Percentiles rank a stretch among this genome's conserved stretches.
Evolutionary conservation across 2,888 invertebrate genomes (phyloP).

Genomic region (Mechanitis mazaeus): DNA sequence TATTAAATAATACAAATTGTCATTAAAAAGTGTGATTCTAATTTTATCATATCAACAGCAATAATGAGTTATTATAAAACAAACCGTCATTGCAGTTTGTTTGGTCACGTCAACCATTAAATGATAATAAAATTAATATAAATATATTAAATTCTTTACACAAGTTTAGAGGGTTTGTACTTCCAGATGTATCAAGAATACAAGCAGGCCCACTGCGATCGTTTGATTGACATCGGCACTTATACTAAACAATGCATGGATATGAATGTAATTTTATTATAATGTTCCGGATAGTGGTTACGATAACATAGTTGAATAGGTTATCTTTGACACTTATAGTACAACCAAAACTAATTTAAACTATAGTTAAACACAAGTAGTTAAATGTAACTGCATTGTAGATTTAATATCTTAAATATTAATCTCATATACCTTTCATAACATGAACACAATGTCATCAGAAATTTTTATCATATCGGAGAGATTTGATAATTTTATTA

Average conservation of each 20-base stretch:
- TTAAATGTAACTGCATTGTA: background rate
- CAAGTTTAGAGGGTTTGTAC: slow-evolving; percentile 20
- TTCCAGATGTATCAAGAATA: slow-evolving; percentile 65
- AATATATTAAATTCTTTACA: background rate
- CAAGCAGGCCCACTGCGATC: slow-evolving; percentile 68
- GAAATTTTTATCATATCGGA: background rate
- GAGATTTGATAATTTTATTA: slow-evolving; percentile 18
- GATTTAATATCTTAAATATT: slow-evolving; percentile 1
- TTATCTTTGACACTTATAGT: slow-evolving; percentile 11
- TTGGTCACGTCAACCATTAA: background rate
- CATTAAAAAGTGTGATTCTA: too few relatives aligned
- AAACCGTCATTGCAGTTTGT: too few relatives aligned
- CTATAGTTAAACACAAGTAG: background rate
- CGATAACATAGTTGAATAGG: slow-evolving; percentile 18
- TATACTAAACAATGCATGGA: slow-evolving; percentile 61
- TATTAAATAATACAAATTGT: too few relatives aligned
- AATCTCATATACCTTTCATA: slow-evolving; percentile 6
- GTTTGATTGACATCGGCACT: slow-evolving; percentile 49
- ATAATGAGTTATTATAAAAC: too few relatives aligned
- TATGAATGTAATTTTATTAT: slow-evolving; percentile 47
- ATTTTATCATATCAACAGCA: too few relatives aligned
- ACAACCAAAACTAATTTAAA: background rate
- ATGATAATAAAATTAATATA: background rate
- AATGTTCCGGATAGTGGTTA: background rate
- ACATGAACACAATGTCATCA: background rate